These are phyloP conservation scores for Colostygia pectinataria DNA, from an alignment of 2,888 invertebrate species.

Conservation along the genomic window DNA sequence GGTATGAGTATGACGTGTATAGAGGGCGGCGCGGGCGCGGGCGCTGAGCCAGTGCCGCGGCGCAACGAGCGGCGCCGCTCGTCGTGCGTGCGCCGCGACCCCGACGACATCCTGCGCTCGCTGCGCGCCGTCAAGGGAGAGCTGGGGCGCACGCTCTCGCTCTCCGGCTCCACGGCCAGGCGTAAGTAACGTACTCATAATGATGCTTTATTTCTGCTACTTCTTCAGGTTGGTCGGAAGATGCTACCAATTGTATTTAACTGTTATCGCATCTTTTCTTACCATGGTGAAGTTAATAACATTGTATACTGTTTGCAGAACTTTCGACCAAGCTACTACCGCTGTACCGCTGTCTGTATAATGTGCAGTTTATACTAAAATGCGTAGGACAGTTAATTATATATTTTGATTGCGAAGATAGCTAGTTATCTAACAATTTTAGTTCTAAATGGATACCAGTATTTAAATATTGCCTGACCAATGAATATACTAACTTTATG, in stretches of 20 bases:
- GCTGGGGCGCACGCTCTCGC: conserved; percentile 91
- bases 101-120: conserved; percentile 92
- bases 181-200: conserved; percentile 83
- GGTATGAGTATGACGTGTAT: conserved; percentile 41
- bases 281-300: too few relatives aligned
- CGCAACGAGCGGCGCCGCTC: conserved; percentile 88
- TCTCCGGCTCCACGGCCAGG: conserved; percentile 87
- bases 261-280: too few relatives aligned
- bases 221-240: conserved; percentile 14
- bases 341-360: conserved; percentile 12
- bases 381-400: conserved; percentile 16
- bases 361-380: conserved; percentile 6
- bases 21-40: conserved; percentile 54
- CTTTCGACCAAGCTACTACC: conserved; percentile 18
- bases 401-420: conserved; percentile 5
- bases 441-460: too few relatives aligned
- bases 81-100: conserved; percentile 91
- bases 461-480: background rate
- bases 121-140: conserved; percentile 92
- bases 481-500: background rate
- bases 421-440: too few relatives aligned
- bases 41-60: conserved; percentile 61
- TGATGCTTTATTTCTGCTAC: conserved; percentile 1
- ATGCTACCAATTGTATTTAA: background rate
- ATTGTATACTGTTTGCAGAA: too few relatives aligned